Base-by-base conservation (phyloP, 2,113 vertebrate genomes). In the Colossoma macropomum region DNA sequence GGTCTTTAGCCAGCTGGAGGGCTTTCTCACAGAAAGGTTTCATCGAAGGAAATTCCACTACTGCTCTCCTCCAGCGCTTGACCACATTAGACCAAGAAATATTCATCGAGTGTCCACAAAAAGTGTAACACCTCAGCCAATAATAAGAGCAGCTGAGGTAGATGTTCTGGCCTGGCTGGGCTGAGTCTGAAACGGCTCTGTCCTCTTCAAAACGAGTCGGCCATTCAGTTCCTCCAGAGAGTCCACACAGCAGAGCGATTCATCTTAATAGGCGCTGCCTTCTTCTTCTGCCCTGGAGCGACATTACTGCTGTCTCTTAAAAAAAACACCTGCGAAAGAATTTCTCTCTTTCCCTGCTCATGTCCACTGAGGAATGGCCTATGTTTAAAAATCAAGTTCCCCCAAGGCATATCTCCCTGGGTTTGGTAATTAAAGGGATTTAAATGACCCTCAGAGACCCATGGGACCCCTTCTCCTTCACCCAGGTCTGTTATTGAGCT, bases 371-470 rank as follows among this genome's bases (percentile, higher is more conserved):
- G 86, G 80, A 89, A 80, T 65, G 87, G 80, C 50, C 79, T 81
- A 83, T 63, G 82, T 86, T 89, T 87, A 90, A 59, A 77, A 50
- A 65, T 84, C 10, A 19, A 70, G 79, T 80, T 90, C 89, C 86
- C 81, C 4, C 52, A 86, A 89, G 91, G 84, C 85, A 75, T 65
- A 62, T 84, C 80, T 89, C 83, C 69, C 77, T 65, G 2, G 84
- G 88, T 84, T 87, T 91, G 85, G 83, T 93, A 89, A 92, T 93
- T 89, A 93, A 90, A 78, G 90, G 89, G 90, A 62, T 62, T 91
- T 91, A 91, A 86, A 89, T 87, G 86, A 87, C 88, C 87, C 82
- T 84, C 83, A 85, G 90, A 90, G 90, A 90, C 83, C 89, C 78
- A 82, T 81, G 82, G 59, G 82, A 83, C 89, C 86, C 85, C 85